phyloP scores from a whole-genome alignment of 2,797 vertebrate genomes.

The Florisuga fusca region DNA sequence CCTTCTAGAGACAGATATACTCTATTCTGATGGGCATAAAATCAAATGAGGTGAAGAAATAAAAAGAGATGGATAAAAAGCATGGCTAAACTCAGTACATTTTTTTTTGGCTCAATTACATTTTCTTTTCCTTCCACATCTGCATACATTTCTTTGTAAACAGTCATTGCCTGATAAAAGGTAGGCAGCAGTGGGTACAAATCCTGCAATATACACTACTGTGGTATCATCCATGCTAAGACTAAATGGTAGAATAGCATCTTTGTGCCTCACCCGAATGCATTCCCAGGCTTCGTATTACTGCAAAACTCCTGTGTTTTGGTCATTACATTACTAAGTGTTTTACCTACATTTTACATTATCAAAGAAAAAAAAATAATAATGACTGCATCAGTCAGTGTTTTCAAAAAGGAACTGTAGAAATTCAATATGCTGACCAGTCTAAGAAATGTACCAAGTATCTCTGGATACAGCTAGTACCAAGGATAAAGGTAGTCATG shows the following conservation, averaged over 20 bases:
- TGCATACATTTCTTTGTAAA: neutral
- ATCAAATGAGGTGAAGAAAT: slow-evolving; percentile 16
- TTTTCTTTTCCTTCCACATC: slow-evolving; percentile 6
- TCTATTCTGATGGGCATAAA: slow-evolving; percentile 4
- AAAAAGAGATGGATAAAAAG: neutral
- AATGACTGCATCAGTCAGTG: neutral
- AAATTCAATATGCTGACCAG: neutral
- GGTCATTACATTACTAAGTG: neutral
- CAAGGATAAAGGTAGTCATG: neutral
- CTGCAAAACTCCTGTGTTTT: neutral
- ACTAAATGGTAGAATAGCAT: neutral
- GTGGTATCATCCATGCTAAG: neutral
- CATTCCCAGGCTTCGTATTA: neutral
- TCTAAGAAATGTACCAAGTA: neutral
- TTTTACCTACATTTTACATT: neutral
- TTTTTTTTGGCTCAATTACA: neutral
- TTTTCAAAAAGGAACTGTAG: neutral
- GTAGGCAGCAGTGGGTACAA: neutral
- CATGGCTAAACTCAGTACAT: neutral
- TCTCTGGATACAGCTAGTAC: neutral
- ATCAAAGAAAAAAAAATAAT: neutral
- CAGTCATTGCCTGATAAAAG: neutral
- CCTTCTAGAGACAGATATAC: neutral
- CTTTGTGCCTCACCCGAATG: neutral
- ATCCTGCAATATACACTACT: neutral